Conservation (phyloP, 2,797 vertebrate species). For the Huso huso region DNA sequence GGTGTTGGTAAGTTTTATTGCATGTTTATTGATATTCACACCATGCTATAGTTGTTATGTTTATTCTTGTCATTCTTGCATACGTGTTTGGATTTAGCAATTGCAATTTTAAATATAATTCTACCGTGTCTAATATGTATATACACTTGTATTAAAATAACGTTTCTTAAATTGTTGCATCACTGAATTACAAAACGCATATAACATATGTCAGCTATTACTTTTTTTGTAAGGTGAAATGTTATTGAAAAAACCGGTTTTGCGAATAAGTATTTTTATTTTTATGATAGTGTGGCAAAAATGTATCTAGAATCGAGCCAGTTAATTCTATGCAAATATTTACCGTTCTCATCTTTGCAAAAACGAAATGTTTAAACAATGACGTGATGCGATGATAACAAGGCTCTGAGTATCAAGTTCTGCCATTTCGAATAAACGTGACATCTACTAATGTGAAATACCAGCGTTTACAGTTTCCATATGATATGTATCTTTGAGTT, state of each 20-base stretch:
- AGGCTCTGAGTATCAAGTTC: not conserved
- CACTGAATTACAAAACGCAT: too few species aligned
- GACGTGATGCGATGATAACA: not conserved
- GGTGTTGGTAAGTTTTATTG: conserved; percentile 78
- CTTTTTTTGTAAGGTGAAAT: not conserved
- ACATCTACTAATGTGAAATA: not conserved
- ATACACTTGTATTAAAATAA: too few species aligned
- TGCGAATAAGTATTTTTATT: not conserved
- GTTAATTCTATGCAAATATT: not conserved
- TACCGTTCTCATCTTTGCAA: conserved; percentile 4
- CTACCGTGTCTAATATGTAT: too few species aligned
- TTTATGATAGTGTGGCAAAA: not conserved
- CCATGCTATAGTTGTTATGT: not conserved
- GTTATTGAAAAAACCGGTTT: not conserved
- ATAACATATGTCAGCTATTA: too few species aligned
- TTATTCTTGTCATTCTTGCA: not conserved
- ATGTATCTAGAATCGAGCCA: not conserved
- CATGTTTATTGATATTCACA: conserved; percentile 13
- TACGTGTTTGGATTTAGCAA: too few species aligned
- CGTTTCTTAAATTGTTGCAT: too few species aligned
- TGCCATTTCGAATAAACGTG: not conserved
- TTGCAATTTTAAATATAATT: too few species aligned
- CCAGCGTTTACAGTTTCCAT: not conserved
- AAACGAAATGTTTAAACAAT: not conserved
- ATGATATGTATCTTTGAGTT: not conserved